Base-by-base conservation (phyloP, 2,888 invertebrate genomes). In the Agelastica alni region DNA sequence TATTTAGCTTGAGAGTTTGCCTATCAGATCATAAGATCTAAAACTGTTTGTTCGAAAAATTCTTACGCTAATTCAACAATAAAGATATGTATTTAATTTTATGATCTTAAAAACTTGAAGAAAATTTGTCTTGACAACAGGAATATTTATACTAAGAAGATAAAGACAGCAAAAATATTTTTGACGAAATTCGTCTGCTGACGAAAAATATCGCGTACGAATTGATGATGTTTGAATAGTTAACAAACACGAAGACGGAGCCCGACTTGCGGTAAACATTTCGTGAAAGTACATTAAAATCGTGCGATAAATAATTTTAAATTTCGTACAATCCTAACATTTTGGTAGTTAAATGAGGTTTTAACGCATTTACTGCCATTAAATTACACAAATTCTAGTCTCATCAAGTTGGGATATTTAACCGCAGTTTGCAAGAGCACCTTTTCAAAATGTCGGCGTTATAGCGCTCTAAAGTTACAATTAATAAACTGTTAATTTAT, bases 21-120 rank as follows among this genome's bases (percentile, higher is more conserved):
- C 26, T 42, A 28, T 42, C 42, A 14, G 43, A 43, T 43, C 26
- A 42, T 30, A 30, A 42, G 42, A 42, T 42, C 26, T 42, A 12
- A 16, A 17, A 17, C 5, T 43, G 28, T 42, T 42, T 42, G n/a
- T 28, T 42, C 6, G 14, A 14, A 28, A 42, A 6, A 26, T 42
- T 26, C 3, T 26, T 42, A 26, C 26, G 5, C 13, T 42, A 42
- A 28, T 42, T 14, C 16, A 42, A 42, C 10, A 42, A 26, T 14
- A 42, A 26, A 26, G 26, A 14, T 14, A 10, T 12, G 14, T 14
- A 28, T 9, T 13, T 28, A 42, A 42, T 14, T 42, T 28, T 42
- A n/a, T 39, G 39, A 39, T 20, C 20, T 20, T 20, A 18, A 26
- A 42, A 13, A 42, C 22, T 26, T n/a, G 10, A 26, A 26, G 9